phyloP scores from a whole-genome alignment of 2,113 vertebrate species.

The Chitala chitala region DNA sequence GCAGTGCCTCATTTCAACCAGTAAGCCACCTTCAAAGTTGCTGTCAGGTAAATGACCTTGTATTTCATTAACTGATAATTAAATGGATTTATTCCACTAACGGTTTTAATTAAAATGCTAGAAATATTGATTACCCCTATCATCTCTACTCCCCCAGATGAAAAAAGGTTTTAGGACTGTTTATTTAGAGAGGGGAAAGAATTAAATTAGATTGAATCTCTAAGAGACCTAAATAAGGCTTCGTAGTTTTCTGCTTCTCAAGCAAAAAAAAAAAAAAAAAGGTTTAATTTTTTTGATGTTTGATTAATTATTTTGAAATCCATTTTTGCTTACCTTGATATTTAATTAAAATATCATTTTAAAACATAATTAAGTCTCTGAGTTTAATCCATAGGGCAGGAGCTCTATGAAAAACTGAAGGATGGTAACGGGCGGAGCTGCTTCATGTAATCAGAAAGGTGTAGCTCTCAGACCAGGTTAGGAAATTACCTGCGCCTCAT shows the following conservation, averaged over 20 bases:
- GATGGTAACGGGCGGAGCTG: constrained; percentile 30
- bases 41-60: constrained; percentile 98
- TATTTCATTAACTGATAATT: constrained; percentile 99
- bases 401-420: constrained; percentile 51
- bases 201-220: constrained; percentile 87
- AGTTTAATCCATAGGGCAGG: constrained; percentile 80
- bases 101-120: constrained; percentile 99
- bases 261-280: constrained; percentile 78
- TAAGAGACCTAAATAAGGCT: constrained; percentile 78
- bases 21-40: constrained; percentile 90
- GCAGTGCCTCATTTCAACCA: constrained; percentile 79
- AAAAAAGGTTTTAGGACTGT: constrained; percentile 91
- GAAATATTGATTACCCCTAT: constrained; percentile 99
- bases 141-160: constrained; percentile 92
- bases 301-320: constrained; percentile 97
- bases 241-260: constrained; percentile 86
- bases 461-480: constrained; percentile 15
- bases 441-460: constrained; percentile 22
- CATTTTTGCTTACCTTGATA: constrained; percentile 94
- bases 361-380: constrained; percentile 93
- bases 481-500: constrained; percentile 32
- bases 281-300: constrained; percentile 74
- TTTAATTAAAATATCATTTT: constrained; percentile 99
- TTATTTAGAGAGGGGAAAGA: constrained; percentile 88
- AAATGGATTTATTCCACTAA: constrained; percentile 99